phyloP scores from a whole-genome alignment of 2,888 invertebrate genomes.

The Cremastinae sp. region DNA sequence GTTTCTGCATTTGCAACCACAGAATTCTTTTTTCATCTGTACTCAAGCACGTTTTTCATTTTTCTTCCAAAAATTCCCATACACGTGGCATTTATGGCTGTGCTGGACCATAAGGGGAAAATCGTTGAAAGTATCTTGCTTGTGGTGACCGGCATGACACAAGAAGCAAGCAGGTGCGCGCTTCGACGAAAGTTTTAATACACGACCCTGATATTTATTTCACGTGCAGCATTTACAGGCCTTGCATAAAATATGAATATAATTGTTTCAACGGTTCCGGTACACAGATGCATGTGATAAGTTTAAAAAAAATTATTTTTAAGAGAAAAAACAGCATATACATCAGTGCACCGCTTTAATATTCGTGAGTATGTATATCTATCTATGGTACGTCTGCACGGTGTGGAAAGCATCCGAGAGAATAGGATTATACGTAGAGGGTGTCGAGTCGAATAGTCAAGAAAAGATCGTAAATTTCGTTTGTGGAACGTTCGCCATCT shows the following conservation, averaged over 20 bases:
- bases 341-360: too few species aligned
- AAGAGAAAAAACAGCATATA: too few species aligned
- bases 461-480: slow-evolving; percentile 5
- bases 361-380: too few species aligned
- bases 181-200: slow-evolving; percentile 11
- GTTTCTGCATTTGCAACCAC: slow-evolving; percentile 42
- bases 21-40: slow-evolving; percentile 2
- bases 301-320: too few species aligned
- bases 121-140: too few species aligned
- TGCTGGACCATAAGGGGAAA: too few species aligned
- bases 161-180: slow-evolving; percentile 17
- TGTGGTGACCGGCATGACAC: background rate
- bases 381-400: too few species aligned
- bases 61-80: slow-evolving; percentile 14
- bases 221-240: slow-evolving; percentile 6
- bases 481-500: background rate
- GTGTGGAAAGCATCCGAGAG: too few species aligned
- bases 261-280: slow-evolving; percentile 17
- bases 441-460: background rate
- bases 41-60: slow-evolving; percentile 15
- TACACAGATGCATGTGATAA: slow-evolving; percentile 2
- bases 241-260: slow-evolving; percentile 17
- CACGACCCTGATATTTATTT: slow-evolving; percentile 20
- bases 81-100: too few species aligned
- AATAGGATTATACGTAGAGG: background rate